phyloP scores from a whole-genome alignment of 2,888 invertebrate species.

The Campoletis raptor region DNA sequence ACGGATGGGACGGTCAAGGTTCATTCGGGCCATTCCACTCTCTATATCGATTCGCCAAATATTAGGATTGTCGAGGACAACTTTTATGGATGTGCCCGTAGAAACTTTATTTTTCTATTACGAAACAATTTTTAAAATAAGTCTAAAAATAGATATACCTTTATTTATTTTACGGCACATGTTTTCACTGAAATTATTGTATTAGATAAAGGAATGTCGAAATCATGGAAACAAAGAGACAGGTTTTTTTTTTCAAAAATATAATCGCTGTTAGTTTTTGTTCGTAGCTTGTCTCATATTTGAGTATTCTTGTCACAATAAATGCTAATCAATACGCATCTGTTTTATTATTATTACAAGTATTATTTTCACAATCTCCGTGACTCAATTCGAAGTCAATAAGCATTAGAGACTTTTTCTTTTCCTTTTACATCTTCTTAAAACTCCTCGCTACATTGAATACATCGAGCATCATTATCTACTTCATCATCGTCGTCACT shows the following conservation, averaged over 20 bases:
- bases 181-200: neutral
- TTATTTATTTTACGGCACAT: neutral
- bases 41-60: slow-evolving; percentile 24
- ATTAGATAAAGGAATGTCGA: neutral
- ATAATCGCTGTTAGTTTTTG: neutral
- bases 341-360: too few species aligned
- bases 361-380: neutral
- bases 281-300: neutral
- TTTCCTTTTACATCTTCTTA: neutral
- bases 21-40: slow-evolving; percentile 54
- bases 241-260: neutral
- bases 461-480: neutral
- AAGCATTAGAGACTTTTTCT: neutral
- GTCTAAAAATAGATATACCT: neutral
- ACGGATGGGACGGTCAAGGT: slow-evolving; percentile 58
- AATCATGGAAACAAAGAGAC: neutral
- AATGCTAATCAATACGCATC: neutral
- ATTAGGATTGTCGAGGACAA: neutral
- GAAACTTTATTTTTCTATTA: neutral
- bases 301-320: neutral
- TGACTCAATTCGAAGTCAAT: neutral
- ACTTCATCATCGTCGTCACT: neutral
- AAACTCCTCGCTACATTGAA: neutral
- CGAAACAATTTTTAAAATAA: neutral
- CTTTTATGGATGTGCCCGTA: neutral